Percentiles rank a stretch among this genome's conserved stretches.
phyloP scores from a whole-genome alignment of 2,888 invertebrate genomes.

The Odontomyia ornata region DNA sequence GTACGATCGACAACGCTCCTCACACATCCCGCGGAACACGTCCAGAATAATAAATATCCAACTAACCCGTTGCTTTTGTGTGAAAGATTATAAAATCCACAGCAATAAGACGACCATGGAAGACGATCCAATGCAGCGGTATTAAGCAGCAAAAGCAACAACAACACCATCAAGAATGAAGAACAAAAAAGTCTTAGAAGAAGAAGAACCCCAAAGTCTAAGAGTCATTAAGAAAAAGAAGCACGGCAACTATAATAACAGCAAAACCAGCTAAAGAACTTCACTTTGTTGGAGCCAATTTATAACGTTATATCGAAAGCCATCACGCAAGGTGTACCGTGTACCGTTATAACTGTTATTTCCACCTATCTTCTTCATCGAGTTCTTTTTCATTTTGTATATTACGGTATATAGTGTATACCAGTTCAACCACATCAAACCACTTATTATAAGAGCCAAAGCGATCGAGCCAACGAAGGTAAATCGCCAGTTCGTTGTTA shows the following conservation, averaged over 20 bases:
- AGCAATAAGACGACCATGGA: background rate
- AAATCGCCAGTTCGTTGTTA: background rate
- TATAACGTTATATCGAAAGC: constrained; percentile 45
- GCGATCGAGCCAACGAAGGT: too few species aligned
- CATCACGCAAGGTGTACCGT: constrained; percentile 55
- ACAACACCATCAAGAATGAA: background rate
- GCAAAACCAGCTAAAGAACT: constrained; percentile 17
- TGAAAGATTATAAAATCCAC: background rate
- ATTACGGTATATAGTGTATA: constrained; percentile 42
- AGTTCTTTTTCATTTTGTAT: constrained; percentile 19
- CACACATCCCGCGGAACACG: constrained; percentile 15
- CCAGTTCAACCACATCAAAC: constrained; percentile 31
- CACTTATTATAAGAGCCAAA: background rate
- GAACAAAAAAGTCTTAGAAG: background rate
- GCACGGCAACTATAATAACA: constrained; percentile 32
- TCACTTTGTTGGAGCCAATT: constrained; percentile 27
- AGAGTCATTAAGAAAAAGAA: constrained; percentile 25
- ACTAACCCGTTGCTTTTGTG: background rate
- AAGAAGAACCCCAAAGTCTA: constrained; percentile 19
- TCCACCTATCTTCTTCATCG: constrained; percentile 46
- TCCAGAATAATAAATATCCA: constrained; percentile 19
- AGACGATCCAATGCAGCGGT: background rate
- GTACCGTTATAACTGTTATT: constrained; percentile 55
- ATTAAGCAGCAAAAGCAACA: background rate
- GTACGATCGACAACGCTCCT: background rate